Percentiles rank a stretch among this genome's conserved stretches.
Conservation (phyloP, 1,140 invertebrate species). For the Atta cephalotes region DNA sequence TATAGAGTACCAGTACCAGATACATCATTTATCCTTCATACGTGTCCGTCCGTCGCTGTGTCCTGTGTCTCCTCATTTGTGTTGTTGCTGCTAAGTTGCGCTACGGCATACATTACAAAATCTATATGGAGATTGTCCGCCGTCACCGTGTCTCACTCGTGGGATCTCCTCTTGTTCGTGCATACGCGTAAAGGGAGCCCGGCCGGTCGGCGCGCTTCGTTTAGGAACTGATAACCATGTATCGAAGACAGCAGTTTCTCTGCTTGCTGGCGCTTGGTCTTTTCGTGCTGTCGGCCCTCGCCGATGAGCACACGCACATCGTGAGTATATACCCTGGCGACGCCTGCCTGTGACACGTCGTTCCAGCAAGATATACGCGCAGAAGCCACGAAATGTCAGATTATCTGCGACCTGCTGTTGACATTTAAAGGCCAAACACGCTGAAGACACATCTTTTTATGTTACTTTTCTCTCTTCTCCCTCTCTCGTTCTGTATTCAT, state of each 20-base stretch:
- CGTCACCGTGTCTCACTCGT: conserved; percentile 65
- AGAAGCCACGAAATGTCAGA: neutral
- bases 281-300: conserved; percentile 76
- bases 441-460: neutral
- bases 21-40: conserved; percentile 64
- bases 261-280: conserved; percentile 79
- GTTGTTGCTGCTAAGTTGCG: conserved; percentile 56
- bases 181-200: conserved; percentile 68
- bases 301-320: conserved; percentile 88
- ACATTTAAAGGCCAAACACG: conserved; percentile 32
- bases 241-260: conserved; percentile 77
- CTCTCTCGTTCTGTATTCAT: neutral
- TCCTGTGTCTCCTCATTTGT: neutral
- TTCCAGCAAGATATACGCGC: no score
- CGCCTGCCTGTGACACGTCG: no score
- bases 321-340: conserved; percentile 84
- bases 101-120: conserved; percentile 63
- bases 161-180: conserved; percentile 58
- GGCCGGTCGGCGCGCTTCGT: conserved; percentile 67
- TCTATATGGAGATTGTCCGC: conserved; percentile 75
- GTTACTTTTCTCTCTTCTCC: neutral
- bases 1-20: neutral
- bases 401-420: neutral
- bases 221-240: conserved; percentile 72
- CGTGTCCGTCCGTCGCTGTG: conserved; percentile 68